These are phyloP conservation scores for Butorides virescens DNA, from an alignment of 2,113 vertebrate genomes.

Conservation along the genomic window DNA sequence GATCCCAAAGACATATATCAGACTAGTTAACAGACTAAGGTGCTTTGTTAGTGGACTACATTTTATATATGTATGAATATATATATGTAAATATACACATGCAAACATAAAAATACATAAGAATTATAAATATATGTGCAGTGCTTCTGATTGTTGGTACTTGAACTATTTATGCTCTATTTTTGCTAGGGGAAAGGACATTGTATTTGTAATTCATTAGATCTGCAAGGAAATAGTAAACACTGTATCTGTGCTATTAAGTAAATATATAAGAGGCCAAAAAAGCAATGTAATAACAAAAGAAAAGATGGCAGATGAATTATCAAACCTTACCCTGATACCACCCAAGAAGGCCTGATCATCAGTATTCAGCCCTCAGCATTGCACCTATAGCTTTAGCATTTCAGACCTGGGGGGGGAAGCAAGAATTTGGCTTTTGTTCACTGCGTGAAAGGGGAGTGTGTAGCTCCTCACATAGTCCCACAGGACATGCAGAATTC, in stretches of 20 bases:
- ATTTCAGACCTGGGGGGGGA: not conserved
- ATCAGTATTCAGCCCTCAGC: not conserved
- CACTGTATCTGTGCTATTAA: not conserved
- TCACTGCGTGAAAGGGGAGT: conserved; percentile 30
- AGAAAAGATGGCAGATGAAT: not conserved
- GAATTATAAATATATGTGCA: not conserved
- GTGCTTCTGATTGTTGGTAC: not conserved
- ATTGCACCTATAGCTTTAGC: not conserved
- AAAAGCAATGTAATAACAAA: not conserved
- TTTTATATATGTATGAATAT: not conserved
- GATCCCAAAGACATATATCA: not conserved
- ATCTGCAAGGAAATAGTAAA: not conserved
- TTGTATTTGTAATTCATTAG: not conserved
- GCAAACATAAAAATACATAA: not conserved
- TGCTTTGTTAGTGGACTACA: not conserved
- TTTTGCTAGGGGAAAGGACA: not conserved
- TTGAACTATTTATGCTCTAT: not conserved
- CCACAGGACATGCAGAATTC: not conserved
- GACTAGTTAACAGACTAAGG: not conserved
- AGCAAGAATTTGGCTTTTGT: conserved; percentile 20
- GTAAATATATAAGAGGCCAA: not conserved
- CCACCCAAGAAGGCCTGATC: conserved; percentile 20
- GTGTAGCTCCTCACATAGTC: not conserved
- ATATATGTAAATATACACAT: not conserved
- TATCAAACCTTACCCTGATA: not conserved